A percentile compares a stretch with the other conserved stretches of the same genome.
Evolutionary conservation across 2,797 vertebrate species (phyloP).

Genomic region (Champsocephalus esox): DNA sequence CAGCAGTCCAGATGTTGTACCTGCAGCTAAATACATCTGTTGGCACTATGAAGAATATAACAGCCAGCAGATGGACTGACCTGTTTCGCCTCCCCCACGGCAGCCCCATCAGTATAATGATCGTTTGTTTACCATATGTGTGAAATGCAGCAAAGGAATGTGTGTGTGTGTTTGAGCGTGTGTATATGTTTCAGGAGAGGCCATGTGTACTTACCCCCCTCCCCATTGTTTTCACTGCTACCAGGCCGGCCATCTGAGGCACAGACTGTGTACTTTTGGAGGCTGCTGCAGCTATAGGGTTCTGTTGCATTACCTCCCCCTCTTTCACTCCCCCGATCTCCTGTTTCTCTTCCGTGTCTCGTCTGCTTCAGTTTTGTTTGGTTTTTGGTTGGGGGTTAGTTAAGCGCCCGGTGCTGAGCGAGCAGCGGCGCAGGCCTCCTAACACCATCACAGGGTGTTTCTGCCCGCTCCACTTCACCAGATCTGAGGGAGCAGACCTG

Average conservation of each 20-base stretch:
- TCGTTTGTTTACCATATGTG: constrained; percentile 76
- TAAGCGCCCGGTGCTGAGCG: constrained; percentile 52
- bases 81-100: constrained; percentile 51
- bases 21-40: constrained; percentile 68
- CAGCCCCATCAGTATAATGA: constrained; percentile 61
- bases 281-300: constrained; percentile 56
- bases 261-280: constrained; percentile 67
- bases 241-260: constrained; percentile 68
- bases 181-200: constrained; percentile 64
- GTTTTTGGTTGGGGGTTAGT: constrained; percentile 51
- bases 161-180: constrained; percentile 45
- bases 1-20: constrained; percentile 59
- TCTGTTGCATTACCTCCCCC: constrained; percentile 55
- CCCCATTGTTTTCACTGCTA: constrained; percentile 78
- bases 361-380: constrained; percentile 69
- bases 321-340: constrained; percentile 29
- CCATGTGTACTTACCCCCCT: constrained; percentile 78
- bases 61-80: constrained; percentile 69
- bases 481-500: constrained; percentile 78
- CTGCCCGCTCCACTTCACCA: constrained; percentile 79
- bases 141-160: constrained; percentile 77
- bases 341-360: constrained; percentile 54
- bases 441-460: constrained; percentile 81
- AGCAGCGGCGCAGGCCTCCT: constrained; percentile 62
- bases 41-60: constrained; percentile 56